A percentile compares a stretch with the other conserved stretches of the same genome.
Conservation (phyloP, 2,113 vertebrate species). For the Monopterus albus region DNA sequence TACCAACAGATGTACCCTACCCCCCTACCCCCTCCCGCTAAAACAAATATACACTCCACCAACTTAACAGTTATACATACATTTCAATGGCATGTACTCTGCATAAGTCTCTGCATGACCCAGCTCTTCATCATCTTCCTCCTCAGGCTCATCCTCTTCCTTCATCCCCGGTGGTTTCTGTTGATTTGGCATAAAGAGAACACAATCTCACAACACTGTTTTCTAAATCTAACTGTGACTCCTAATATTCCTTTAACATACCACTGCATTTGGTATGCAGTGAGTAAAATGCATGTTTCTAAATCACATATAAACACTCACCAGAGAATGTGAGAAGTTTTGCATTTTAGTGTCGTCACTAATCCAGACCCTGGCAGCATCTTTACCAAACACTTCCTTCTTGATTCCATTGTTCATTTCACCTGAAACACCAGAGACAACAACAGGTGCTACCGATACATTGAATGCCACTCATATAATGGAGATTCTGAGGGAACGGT, state of each 20-base stretch:
- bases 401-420: conserved; percentile 96
- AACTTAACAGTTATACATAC: conserved; percentile 75
- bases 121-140: conserved; percentile 98
- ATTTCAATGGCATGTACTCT: conserved; percentile 99
- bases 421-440: conserved; percentile 83
- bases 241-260: no score
- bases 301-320: conserved; percentile 15
- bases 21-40: no score
- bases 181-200: not conserved
- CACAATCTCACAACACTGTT: not conserved
- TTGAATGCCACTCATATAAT: no score
- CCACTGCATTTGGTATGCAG: no score
- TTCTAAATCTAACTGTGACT: not conserved
- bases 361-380: conserved; percentile 93
- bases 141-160: conserved; percentile 96
- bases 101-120: conserved; percentile 97
- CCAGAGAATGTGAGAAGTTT: conserved; percentile 87
- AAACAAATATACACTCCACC: not conserved
- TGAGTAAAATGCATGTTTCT: not conserved
- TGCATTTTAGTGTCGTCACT: conserved; percentile 92
- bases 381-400: conserved; percentile 93
- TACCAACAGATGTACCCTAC: no score
- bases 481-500: no score
- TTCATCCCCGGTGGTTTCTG: conserved; percentile 91
- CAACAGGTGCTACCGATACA: no score